Conservation (phyloP, 1,140 invertebrate species). For the Calosoma granatense region DNA sequence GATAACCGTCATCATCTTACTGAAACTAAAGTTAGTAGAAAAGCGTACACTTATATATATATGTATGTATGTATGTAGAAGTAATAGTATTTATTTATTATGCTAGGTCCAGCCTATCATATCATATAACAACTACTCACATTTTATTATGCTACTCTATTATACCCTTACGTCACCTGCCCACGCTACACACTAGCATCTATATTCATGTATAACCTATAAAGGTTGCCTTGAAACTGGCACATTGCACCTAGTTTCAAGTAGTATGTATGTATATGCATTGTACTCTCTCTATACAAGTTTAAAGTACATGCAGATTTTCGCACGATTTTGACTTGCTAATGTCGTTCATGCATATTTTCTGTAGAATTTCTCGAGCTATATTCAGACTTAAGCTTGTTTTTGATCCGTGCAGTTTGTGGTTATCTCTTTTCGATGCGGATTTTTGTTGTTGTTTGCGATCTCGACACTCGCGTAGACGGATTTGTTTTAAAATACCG, state of each 20-base stretch:
- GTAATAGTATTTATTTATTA: neutral
- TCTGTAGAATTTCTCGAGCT: conserved; percentile 68
- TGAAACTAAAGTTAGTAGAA: neutral
- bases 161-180: neutral
- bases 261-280: neutral
- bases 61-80: too few relatives aligned
- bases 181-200: too few relatives aligned
- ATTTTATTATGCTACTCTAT: too few relatives aligned
- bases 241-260: too few relatives aligned
- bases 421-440: conserved; percentile 33
- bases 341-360: conserved; percentile 77
- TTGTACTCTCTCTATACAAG: neutral
- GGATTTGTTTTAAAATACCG: conserved; percentile 76
- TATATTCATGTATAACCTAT: too few relatives aligned
- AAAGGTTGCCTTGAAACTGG: too few relatives aligned
- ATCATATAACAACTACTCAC: neutral
- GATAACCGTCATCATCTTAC: neutral
- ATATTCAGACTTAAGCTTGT: conserved; percentile 66
- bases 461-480: conserved; percentile 60
- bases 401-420: conserved; percentile 49
- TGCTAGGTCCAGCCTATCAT: neutral
- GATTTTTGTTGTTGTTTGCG: conserved; percentile 44
- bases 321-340: conserved; percentile 85
- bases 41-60: neutral
- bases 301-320: conserved; percentile 78